These are phyloP conservation scores for Chanos chanos DNA, from an alignment of 2,797 vertebrate species.

Conservation along the genomic window DNA sequence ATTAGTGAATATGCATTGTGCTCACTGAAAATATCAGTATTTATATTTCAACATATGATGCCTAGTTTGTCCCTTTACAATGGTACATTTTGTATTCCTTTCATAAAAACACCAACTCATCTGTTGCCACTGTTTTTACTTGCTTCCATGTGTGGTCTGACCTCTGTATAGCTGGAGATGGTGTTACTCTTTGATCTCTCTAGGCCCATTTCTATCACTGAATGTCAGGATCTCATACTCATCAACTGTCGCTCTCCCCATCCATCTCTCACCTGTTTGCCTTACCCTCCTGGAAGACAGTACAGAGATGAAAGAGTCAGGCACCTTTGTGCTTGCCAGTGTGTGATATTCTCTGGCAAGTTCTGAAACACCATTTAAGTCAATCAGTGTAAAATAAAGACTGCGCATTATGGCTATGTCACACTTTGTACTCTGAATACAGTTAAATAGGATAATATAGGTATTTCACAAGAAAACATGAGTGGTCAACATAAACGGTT, in stretches of 20 bases:
- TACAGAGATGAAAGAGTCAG: constrained; percentile 62
- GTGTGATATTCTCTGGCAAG: constrained; percentile 54
- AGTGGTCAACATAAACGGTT: too few species aligned
- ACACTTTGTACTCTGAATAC: constrained; percentile 11
- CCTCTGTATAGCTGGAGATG: too few species aligned
- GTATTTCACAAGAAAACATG: too few species aligned
- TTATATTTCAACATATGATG: too few species aligned
- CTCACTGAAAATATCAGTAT: too few species aligned
- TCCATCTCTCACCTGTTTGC: constrained; percentile 60
- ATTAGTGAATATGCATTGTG: too few species aligned
- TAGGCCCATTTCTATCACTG: constrained; percentile 24
- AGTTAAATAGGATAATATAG: constrained; percentile 23
- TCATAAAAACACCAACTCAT: too few species aligned
- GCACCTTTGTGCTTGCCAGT: constrained; percentile 31
- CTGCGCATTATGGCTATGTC: constrained; percentile 62
- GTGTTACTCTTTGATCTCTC: constrained; percentile 45
- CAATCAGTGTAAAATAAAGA: constrained; percentile 55
- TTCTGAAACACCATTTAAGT: constrained; percentile 60
- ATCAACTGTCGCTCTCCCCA: constrained; percentile 33
- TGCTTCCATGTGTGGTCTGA: background rate
- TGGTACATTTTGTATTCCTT: too few species aligned
- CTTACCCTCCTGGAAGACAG: constrained; percentile 35
- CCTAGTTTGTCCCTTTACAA: too few species aligned
- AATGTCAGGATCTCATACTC: constrained; percentile 31
- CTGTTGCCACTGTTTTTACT: background rate